Percentiles rank a stretch among this genome's conserved stretches.
phyloP scores from a whole-genome alignment of 2,113 vertebrate genomes.

The Glaucomys volans region DNA sequence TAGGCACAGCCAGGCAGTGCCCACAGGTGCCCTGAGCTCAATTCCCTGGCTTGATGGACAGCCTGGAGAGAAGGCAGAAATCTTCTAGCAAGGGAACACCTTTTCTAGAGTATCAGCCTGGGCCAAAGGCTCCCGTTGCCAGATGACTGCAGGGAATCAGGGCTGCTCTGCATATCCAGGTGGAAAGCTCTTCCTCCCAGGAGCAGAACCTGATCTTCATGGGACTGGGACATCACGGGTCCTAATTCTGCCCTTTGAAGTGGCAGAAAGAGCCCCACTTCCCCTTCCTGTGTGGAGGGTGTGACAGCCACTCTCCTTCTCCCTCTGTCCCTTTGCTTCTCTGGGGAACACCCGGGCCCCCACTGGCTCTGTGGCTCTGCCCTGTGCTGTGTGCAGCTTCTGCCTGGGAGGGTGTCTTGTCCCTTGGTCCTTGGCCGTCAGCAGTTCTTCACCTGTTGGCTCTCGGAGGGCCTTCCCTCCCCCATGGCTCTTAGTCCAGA shows the following conservation, averaged over 20 bases:
- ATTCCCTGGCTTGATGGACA: fast-evolving
- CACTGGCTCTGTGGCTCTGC: no score
- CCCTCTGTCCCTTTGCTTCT: background rate
- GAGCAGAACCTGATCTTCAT: fast-evolving
- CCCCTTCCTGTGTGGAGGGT: background rate
- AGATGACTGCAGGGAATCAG: background rate
- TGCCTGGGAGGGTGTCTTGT: background rate
- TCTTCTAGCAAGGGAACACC: background rate
- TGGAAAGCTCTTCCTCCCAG: background rate
- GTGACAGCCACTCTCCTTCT: background rate
- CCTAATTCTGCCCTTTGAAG: background rate
- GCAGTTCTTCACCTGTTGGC: fast-evolving
- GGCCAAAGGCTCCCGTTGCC: background rate
- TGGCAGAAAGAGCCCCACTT: background rate
- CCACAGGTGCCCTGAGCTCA: no score
- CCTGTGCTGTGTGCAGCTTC: background rate
- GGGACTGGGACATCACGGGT: no score
- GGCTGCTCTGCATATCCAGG: no score
- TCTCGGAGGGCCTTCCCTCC: no score
- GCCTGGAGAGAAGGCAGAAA: background rate
- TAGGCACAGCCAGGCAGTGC: no score
- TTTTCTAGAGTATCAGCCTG: background rate
- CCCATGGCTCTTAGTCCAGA: background rate
- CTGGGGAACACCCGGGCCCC: background rate
- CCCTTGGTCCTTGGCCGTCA: background rate